Conservation (phyloP, 2,888 invertebrate species). For the Megastigmus dorsalis region DNA sequence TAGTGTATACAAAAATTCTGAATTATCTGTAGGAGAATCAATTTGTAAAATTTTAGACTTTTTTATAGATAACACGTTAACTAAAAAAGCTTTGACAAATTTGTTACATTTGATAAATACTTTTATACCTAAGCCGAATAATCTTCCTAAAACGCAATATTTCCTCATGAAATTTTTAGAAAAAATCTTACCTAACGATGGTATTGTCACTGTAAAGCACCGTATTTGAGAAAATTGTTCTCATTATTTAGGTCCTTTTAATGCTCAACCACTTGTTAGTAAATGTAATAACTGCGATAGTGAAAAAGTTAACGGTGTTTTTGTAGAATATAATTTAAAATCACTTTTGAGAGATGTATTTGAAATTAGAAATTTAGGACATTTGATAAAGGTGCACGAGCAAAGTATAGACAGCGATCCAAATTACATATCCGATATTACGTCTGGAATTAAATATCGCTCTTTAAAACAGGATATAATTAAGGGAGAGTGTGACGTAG, state of each 20-base stretch:
- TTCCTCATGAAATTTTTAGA: slow-evolving; percentile 27
- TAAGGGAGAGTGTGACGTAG: no score
- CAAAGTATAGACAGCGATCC: background rate
- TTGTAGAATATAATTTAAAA: slow-evolving; percentile 44
- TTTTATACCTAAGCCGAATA: slow-evolving; percentile 35
- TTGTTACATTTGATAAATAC: background rate
- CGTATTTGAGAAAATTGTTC: no score
- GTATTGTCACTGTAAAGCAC: no score
- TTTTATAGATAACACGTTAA: slow-evolving; percentile 17
- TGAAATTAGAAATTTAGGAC: slow-evolving; percentile 18
- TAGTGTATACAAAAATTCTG: background rate
- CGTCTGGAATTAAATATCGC: background rate
- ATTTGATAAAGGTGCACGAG: background rate
- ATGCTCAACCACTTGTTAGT: background rate
- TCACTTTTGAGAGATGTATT: slow-evolving; percentile 35
- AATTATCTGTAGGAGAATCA: slow-evolving; percentile 17
- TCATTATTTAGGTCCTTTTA: slow-evolving; percentile 21
- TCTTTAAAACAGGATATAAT: no score
- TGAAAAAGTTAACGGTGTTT: slow-evolving; percentile 22
- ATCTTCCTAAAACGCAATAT: slow-evolving; percentile 34
- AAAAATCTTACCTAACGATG: slow-evolving; percentile 10
- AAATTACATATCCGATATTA: slow-evolving; percentile 31
- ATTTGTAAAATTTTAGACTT: slow-evolving; percentile 15
- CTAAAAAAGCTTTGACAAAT: slow-evolving; percentile 18
- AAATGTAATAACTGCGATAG: slow-evolving; percentile 1